phyloP scores from a whole-genome alignment of 2,888 invertebrate genomes.

The Drosophila neotestacea region DNA sequence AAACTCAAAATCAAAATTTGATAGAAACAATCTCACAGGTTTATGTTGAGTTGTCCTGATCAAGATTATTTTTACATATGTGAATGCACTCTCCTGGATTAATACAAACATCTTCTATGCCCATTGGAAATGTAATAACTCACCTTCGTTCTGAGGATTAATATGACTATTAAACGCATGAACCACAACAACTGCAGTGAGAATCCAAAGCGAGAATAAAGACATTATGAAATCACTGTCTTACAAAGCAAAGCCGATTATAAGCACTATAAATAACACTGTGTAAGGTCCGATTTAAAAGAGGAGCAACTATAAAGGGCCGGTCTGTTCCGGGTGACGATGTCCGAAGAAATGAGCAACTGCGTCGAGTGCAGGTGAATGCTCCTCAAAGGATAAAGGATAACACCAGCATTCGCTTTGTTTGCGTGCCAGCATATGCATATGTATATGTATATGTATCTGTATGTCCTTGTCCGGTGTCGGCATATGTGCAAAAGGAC shows the following conservation, averaged over 20 bases:
- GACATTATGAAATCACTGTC: constrained; percentile 39
- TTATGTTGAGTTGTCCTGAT: too few species aligned
- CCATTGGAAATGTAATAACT: constrained; percentile 6
- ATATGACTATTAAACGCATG: constrained; percentile 6
- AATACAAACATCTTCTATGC: too few species aligned
- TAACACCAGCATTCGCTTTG: constrained; percentile 50
- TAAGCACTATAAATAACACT: constrained; percentile 1
- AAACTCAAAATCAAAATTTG: too few species aligned
- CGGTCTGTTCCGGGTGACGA: constrained; percentile 45
- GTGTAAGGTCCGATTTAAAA: neutral
- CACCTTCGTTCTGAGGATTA: constrained; percentile 45
- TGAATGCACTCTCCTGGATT: too few species aligned
- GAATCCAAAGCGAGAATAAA: constrained; percentile 24
- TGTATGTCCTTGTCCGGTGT: constrained; percentile 20
- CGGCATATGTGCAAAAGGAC: constrained; percentile 51
- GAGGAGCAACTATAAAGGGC: constrained; percentile 12
- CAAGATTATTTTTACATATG: too few species aligned
- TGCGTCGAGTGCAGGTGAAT: constrained; percentile 45
- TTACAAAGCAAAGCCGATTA: constrained; percentile 2
- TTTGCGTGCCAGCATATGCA: constrained; percentile 60
- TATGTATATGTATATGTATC: neutral
- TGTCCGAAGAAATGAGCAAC: constrained; percentile 55
- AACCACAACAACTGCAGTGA: neutral
- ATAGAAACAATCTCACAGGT: too few species aligned
- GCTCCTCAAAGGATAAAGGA: constrained; percentile 41